These are phyloP conservation scores for Petrolisthes manimaculis DNA, from an alignment of 2,888 invertebrate species.

Conservation along the genomic window DNA sequence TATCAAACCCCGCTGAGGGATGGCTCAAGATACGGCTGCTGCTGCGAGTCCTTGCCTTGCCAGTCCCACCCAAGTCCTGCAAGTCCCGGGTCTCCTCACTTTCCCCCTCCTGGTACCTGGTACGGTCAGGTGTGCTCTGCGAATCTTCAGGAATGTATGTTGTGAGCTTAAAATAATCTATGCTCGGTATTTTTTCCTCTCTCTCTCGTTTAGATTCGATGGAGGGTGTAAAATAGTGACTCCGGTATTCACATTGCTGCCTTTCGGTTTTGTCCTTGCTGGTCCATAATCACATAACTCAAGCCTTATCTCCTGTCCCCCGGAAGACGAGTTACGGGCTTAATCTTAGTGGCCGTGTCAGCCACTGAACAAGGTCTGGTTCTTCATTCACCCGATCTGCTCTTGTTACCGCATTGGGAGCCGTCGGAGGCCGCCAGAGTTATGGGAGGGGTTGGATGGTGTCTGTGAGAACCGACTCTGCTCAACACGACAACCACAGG, in stretches of 20 bases:
- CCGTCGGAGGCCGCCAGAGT: constrained; percentile 19
- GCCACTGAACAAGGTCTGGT: constrained; percentile 40
- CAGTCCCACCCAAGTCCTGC: constrained; percentile 14
- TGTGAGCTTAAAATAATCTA: constrained; percentile 20
- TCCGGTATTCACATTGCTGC: constrained; percentile 21
- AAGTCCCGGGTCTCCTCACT: not conserved
- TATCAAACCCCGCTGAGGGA: constrained; percentile 49
- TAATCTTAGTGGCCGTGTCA: constrained; percentile 42
- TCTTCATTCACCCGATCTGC: constrained; percentile 48
- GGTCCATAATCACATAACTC: constrained; percentile 48
- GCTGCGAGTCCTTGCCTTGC: constrained; percentile 22
- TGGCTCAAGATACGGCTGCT: constrained; percentile 41
- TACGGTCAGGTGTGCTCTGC: constrained; percentile 12
- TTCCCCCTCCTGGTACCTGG: constrained; percentile 23
- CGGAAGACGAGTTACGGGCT: constrained; percentile 44
- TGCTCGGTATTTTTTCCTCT: constrained; percentile 1
- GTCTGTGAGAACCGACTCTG: constrained; percentile 7
- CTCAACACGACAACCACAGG: constrained; percentile 8
- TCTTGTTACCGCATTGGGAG: constrained; percentile 40
- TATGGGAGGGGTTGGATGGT: constrained; percentile 2
- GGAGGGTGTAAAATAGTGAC: constrained; percentile 26
- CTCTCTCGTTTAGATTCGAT: constrained; percentile 21
- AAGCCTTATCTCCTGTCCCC: constrained; percentile 44
- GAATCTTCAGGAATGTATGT: not conserved
- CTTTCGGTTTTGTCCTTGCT: constrained; percentile 31